Evolutionary conservation across 2,113 vertebrate species (phyloP), one percentile per base, ranked within the genome.

Genomic region (Cebidichthys violaceus): DNA sequence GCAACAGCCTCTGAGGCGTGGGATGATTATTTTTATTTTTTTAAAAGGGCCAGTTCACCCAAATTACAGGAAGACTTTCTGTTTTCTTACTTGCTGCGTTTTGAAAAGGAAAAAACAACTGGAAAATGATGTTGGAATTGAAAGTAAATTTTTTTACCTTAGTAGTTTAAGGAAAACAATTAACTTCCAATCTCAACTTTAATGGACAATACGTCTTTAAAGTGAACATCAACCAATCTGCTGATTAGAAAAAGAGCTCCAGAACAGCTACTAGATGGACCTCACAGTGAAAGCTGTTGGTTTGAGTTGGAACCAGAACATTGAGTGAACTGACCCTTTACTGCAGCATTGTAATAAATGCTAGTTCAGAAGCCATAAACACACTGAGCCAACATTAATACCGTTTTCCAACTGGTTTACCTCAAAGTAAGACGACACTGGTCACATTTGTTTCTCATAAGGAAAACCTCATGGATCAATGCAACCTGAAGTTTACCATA

Each of bases 1-100:
- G 81, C 81, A 79, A 45, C 52, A 61, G n/a, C 35, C 14, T 24
- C 55, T 35, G 20, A 50, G 39, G 29, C 14, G 20, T 31, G 4
- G 2, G 6, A 50, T 17, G 0, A n/a, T 17, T 50, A 4, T 7
- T 9, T 0, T 22, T 8, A 8, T 18, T 33, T 82, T 45, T 76
- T 22, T 85, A 66, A 81, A 86, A 88, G 74, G 62, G 67, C 3
- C 77, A 79, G 67, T 84, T 86, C 73, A 83, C 73, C 13, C 61
- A 70, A 72, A 62, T 47, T 31, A 43, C 0, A 50, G 10, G 22
- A 29, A 20, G 10, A 9, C 1, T 37, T 75, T 35, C 22, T 45
- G 24, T 33, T 61, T 47, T 45, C 7, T 35, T n/a, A 52, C 7
- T 7, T 9, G 2, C 13, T 45, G 17, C 1, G 2, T 2, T 70